These are phyloP conservation scores for Sesia apiformis DNA, from an alignment of 2,888 invertebrate species.

Conservation along the genomic window DNA sequence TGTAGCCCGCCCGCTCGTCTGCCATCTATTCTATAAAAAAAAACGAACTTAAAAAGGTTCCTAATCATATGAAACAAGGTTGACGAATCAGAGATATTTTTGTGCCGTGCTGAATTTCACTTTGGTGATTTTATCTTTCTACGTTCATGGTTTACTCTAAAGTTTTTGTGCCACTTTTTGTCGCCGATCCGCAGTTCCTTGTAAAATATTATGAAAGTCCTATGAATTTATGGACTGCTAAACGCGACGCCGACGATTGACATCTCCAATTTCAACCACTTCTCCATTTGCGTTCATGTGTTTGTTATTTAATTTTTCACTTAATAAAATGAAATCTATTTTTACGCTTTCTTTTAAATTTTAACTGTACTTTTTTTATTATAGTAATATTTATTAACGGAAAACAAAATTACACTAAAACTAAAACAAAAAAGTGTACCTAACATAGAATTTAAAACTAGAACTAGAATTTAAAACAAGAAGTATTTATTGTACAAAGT, in stretches of 20 bases:
- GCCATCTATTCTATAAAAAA: too few relatives aligned
- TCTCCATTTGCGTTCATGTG: neutral
- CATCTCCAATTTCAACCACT: neutral
- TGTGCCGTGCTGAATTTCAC: too few relatives aligned
- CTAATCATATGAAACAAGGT: too few relatives aligned
- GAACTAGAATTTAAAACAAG: neutral
- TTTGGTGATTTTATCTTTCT: too few relatives aligned
- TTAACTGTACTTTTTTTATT: neutral
- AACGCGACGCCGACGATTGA: conserved; percentile 30
- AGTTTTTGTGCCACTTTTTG: conserved; percentile 11
- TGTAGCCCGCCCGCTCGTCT: too few relatives aligned
- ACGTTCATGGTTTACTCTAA: neutral
- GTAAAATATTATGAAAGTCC: conserved; percentile 49
- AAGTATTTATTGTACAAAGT: too few relatives aligned
- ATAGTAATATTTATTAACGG: neutral
- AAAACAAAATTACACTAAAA: neutral
- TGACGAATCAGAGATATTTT: too few relatives aligned
- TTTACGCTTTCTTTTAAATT: too few relatives aligned
- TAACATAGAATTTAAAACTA: neutral
- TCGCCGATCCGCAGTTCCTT: conserved; percentile 1
- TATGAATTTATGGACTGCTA: conserved; percentile 57
- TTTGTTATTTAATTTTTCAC: neutral
- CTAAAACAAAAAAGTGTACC: neutral
- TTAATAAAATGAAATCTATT: too few relatives aligned
- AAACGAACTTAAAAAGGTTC: too few relatives aligned